These are phyloP conservation scores for Linyphia triangularis DNA, from an alignment of 2,888 invertebrate genomes.

Conservation along the genomic window DNA sequence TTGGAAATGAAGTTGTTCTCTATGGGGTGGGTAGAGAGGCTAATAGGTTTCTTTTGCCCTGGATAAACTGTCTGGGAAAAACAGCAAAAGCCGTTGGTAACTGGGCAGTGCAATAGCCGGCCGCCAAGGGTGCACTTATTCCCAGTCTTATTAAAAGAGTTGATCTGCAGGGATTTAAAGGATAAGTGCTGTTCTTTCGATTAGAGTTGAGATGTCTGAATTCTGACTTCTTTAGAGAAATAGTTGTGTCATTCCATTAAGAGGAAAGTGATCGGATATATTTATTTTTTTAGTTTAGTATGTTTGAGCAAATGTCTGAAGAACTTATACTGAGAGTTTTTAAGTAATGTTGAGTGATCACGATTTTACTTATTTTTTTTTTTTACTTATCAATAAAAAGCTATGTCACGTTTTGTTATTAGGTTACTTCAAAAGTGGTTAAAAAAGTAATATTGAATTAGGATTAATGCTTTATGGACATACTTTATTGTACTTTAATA, in stretches of 20 bases:
- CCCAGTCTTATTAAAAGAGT: constrained; percentile 26
- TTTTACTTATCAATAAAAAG: too few relatives aligned
- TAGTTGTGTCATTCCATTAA: background rate
- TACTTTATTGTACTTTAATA: too few relatives aligned
- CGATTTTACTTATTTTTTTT: too few relatives aligned
- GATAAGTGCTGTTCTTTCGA: constrained; percentile 31
- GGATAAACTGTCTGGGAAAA: background rate
- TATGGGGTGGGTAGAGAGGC: background rate
- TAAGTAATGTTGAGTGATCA: too few relatives aligned
- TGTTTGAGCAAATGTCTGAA: too few relatives aligned
- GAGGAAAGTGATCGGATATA: background rate
- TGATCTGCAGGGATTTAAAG: constrained; percentile 37
- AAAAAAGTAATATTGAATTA: too few relatives aligned
- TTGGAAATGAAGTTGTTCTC: background rate
- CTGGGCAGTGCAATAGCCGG: background rate
- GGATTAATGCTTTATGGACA: too few relatives aligned
- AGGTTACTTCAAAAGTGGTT: too few relatives aligned
- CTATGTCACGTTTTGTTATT: too few relatives aligned
- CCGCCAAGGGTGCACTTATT: constrained; percentile 1
- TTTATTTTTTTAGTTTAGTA: background rate
- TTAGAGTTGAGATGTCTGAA: background rate
- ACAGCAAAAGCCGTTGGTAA: background rate
- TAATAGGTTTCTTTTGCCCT: background rate
- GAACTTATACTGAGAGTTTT: too few relatives aligned
- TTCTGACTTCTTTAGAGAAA: background rate